Evolutionary conservation across 2,888 invertebrate species (phyloP), one percentile per base, ranked within the genome.

Genomic region (Amorpha juglandis): DNA sequence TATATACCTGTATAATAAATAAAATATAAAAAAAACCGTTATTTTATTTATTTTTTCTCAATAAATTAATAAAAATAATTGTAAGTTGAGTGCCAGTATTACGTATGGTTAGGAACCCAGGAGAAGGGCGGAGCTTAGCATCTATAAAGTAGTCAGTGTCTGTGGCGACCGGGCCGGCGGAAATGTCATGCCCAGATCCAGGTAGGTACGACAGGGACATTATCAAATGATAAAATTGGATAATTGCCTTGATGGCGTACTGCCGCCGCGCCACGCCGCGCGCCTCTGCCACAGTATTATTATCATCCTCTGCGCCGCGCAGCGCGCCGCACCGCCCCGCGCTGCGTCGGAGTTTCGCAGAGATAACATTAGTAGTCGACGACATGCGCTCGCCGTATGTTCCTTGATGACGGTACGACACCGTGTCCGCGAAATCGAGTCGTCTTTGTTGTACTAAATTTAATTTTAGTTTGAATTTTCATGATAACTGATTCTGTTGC

Each of bases 161-260:
- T 4, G 27, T 27, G 27, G 27, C 27, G 27, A 3, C 27, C 27
- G 27, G 27, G 27, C 27, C 27, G 27, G 27, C 27, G 38, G 6
- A 51, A 21, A 55, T 6, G 1, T 27, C 33, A 11, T 33, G 51
- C 16, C 27, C 52, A 6, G 12, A 0, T 8, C 12, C 38, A 11
- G 38, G 55, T 16, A 21, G 11, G 11, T 42, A 21, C 58, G 6
- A 58, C 58, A 42, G 11, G 38, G 19, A 38, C 58, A 58, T 19
- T 71, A 71, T 67, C 69, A 70, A 72, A 69, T 70, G 63, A 69
- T 70, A 70, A 69, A 68, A 72, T 67, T 67, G 64, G 68, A 71
- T 73, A 70, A 76, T 70, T 70, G 69, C 67, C 68, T n/a, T n/a
- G n/a, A n/a, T n/a, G n/a, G n/a, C n/a, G n/a, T n/a, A n/a, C n/a